Evolutionary conservation across 2,113 vertebrate genomes (phyloP), one percentile per base, ranked within the genome.

Genomic region (Petrocephalus zakoni): DNA sequence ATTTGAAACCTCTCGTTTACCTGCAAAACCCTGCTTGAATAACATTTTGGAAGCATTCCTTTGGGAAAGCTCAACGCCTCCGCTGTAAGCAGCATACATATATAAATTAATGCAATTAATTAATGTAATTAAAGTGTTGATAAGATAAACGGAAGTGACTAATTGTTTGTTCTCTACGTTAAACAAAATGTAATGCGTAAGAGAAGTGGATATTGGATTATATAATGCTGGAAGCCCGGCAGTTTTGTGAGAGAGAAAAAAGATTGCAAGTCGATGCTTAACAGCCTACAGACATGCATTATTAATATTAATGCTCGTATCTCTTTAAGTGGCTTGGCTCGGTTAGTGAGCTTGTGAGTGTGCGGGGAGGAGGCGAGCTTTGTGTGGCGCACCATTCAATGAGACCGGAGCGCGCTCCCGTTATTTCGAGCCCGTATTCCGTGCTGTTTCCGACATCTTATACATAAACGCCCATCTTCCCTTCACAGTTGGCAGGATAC

Each of bases 301-400:
- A 90, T 90, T 90, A 88, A 92, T 90, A 89, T 90, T 75, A 68
- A 75, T 78, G 91, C 72, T 85, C 68, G 83, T 92, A 88, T 92
- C 90, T 91, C 92, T 93, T 93, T 93, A 93, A 93, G 92, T 92
- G 91, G 92, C 91, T 88, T 92, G 86, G 92, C 91, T 90, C 91
- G 90, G 91, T 91, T 90, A 91, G 91, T 90, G 91, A 78, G 90
- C 81, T 89, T 87, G 91, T 68, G 87, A 42, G 86, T 53, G 89
- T 72, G 88, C 58, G 88, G 4, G 49, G 56, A 53, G 64, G 89
- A 89, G 90, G 68, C 83, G 82, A 89, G 88, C 90, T 91, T 90
- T 91, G 90, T 93, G 91, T 90, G 89, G 88, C 90, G 89, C 89
- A 87, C 86, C 89, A 86, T 58, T 89, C 90, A 89, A 90, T 93